Conservation (phyloP, 2,113 vertebrate genomes). For the Cyanocitta stelleri region DNA sequence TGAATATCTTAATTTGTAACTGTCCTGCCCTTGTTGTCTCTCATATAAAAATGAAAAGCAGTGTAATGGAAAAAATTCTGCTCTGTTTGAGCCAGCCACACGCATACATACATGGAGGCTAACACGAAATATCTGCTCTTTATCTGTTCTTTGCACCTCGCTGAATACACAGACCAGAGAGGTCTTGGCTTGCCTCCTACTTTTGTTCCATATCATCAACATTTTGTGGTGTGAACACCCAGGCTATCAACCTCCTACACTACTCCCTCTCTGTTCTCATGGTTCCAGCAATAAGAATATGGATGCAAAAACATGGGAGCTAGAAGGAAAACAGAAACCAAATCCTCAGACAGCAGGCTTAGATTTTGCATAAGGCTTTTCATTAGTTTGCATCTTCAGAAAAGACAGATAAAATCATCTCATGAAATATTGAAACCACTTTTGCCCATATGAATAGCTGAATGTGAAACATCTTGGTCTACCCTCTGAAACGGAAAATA, state of each 20-base stretch:
- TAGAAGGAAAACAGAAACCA: neutral
- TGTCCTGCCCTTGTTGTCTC: neutral
- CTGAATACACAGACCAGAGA: neutral
- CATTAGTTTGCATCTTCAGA: neutral
- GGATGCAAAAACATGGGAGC: neutral
- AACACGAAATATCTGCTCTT: neutral
- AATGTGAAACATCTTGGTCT: neutral
- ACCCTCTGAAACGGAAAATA: neutral
- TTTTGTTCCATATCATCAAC: neutral
- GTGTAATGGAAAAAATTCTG: neutral
- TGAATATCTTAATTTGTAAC: neutral
- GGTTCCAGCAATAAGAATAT: neutral
- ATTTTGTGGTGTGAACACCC: neutral
- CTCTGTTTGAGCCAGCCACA: neutral
- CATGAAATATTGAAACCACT: slow-evolving; percentile 11
- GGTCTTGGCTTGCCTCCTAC: neutral
- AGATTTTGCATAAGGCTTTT: neutral
- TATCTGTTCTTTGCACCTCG: neutral
- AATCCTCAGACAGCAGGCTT: neutral
- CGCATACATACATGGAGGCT: accelerated
- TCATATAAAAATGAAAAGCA: neutral
- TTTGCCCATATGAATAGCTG: neutral
- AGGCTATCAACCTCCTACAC: neutral
- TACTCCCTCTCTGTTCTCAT: neutral
- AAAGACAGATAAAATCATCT: slow-evolving; percentile 6